phyloP scores from a whole-genome alignment of 2,888 invertebrate species.

The Netelia inedita region DNA sequence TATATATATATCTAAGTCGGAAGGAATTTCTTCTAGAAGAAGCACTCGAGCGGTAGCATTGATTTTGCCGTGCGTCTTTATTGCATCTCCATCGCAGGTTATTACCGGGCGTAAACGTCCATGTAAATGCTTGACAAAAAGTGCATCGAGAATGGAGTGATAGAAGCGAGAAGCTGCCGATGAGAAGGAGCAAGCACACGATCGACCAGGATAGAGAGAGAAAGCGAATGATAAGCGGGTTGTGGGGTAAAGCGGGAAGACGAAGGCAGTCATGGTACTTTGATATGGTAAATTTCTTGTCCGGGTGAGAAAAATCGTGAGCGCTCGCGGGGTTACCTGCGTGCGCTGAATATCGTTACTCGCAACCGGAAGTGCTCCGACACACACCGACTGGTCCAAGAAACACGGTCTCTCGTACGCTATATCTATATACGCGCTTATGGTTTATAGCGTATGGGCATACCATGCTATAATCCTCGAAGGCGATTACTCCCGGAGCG shows the following conservation, averaged over 20 bases:
- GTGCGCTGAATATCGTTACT: conserved; percentile 49
- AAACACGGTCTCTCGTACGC: not conserved
- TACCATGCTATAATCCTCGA: not conserved
- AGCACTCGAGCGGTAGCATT: not conserved
- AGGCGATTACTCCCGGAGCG: conserved; percentile 49
- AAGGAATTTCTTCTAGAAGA: not conserved
- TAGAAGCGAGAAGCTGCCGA: not conserved
- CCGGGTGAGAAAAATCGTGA: conserved; percentile 41
- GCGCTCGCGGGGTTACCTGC: conserved; percentile 26
- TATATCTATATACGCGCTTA: not conserved
- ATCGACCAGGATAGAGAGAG: not conserved
- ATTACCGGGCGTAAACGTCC: conserved; percentile 48
- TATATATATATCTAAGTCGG: no score
- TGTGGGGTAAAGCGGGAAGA: not conserved
- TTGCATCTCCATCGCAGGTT: conserved; percentile 26
- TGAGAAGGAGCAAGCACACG: not conserved
- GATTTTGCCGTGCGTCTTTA: conserved; percentile 18
- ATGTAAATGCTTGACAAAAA: conserved; percentile 51
- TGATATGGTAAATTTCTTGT: conserved; percentile 51
- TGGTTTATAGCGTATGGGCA: not conserved
- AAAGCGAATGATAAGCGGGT: not conserved
- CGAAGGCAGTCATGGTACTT: conserved; percentile 13
- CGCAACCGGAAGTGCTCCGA: conserved; percentile 47
- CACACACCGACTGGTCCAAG: conserved; percentile 9
- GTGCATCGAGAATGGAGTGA: conserved; percentile 17